Evolutionary conservation across 53 echinoderm and acorn worm genomes (phyloP), one percentile per base, ranked within the genome.

Genomic region (Hippasteria phrygiana): DNA sequence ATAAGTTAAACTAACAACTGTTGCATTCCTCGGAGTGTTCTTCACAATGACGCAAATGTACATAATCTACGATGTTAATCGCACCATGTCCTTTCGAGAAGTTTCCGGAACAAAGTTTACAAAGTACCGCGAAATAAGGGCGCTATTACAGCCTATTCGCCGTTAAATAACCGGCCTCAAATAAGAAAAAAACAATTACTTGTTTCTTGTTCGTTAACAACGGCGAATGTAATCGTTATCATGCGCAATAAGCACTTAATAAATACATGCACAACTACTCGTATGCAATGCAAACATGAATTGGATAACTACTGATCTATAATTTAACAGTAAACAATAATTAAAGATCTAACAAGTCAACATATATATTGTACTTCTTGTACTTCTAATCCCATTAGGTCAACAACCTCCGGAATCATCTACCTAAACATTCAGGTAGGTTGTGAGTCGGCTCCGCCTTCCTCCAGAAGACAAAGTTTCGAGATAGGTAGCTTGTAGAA

Each of bases 391-490:
- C 45, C 26, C 39, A 1, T 40, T 74, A 22, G 43, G 27, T 1
- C 1, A 1, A 7, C 24, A 42, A 16, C 29, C 39, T 2, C 18
- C 18, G 4, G 17, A 22, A 38, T 74, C 1, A n/a, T n/a, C 74
- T 17, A 17, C 74, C 1, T 43, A 0, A 1, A 16, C 18, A 43
- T 3, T 43, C n/a, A 43, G 46, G 74, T 43, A 28, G 43, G 74
- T 43, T 74, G 1, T 2, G 43, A 18, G 27, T 42, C 20, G 20
- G 74, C 46, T 26, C 0, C 43, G 17, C 74, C 46, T 74, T 12
- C 63, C 77, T 75, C 91, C 26, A 91, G 56, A 4, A 92, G 46
- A 34, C 93, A 92, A 32, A 93, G 51, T 37, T 93, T 93, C 39
- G 89, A 66, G 31, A 92, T 85, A 1, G 93, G 89, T 14, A 89